Evolutionary conservation across 2,113 vertebrate genomes (phyloP), one percentile per base, ranked within the genome.

Genomic region (Salminus brasiliensis): DNA sequence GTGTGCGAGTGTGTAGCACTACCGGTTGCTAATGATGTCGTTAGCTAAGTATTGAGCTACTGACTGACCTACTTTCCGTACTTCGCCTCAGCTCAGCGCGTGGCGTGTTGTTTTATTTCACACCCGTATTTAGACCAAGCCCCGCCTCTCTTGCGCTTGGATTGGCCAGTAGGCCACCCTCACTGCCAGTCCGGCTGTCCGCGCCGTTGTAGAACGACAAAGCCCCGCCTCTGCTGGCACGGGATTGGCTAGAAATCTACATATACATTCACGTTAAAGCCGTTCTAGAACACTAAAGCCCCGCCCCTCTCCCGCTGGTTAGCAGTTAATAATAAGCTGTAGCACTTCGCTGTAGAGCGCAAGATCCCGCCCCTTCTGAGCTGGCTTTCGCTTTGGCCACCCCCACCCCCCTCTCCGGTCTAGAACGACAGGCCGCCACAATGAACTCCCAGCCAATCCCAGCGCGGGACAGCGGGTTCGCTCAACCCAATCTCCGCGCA

Each of bases 21-120:
- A 85, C 77, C 45, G 83, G 23, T 82, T 79, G 87, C 87, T 87
- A 87, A 85, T 87, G 87, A 89, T 87, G 88, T 85, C 77, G 86
- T 86, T 88, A 82, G 90, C 84, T 74, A 81, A 90, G 89, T 85
- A 86, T 88, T 85, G 88, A 90, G 88, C 92, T 91, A 79, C 88
- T 84, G 90, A 83, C 82, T 94, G 95, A 94, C 94, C 95, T 93
- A 94, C 92, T 95, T 95, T 92, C 8, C 90, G 83, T 83, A 71
- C 87, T 87, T 87, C 88, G 85, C 89, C 72, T 86, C 86, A 85
- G 78, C 91, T 87, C 91, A 84, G 82, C 86, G 78, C 89, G n/a
- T 25, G 23, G 47, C 21, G 47, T 52, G 47, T 52, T 21, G 1
- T 52, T 49, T 49, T 49, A 1, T 53, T n/a, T 23, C 49, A 5